These are phyloP conservation scores for Heterodera schachtii DNA, from an alignment of 1,140 invertebrate genomes.

Conservation along the genomic window DNA sequence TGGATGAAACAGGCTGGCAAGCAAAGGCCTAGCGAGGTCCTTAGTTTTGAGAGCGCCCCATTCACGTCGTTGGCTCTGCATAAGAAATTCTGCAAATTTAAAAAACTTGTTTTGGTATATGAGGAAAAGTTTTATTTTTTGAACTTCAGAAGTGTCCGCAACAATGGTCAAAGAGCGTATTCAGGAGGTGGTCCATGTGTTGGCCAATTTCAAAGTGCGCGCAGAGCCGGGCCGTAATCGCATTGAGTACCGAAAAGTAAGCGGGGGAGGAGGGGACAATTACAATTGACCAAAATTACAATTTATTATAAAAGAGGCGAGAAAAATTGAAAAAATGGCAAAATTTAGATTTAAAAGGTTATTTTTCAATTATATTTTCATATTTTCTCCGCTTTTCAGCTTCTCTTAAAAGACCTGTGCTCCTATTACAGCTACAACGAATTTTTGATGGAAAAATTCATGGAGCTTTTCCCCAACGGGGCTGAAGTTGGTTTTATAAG, in stretches of 20 bases:
- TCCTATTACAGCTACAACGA: conserved; percentile 84
- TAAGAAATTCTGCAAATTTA: no score
- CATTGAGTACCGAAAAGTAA: conserved; percentile 74
- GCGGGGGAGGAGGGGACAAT: no score
- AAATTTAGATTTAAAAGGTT: no score
- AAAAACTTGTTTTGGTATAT: no score
- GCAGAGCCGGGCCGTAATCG: conserved; percentile 77
- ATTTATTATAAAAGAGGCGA: no score
- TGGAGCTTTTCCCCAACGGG: conserved; percentile 82
- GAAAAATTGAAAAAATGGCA: no score
- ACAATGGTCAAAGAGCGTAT: conserved; percentile 79
- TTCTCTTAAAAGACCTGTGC: conserved; percentile 81
- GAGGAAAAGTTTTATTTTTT: no score
- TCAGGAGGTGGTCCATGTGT: conserved; percentile 77
- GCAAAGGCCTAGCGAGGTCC: no score
- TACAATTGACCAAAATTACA: no score
- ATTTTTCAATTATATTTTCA: conserved; percentile 20
- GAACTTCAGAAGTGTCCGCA: neutral
- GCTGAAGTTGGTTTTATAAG: conserved; percentile 49
- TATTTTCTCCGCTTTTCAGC: conserved; percentile 62
- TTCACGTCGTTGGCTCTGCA: no score
- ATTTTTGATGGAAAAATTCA: conserved; percentile 89
- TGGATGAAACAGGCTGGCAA: no score
- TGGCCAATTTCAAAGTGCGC: conserved; percentile 84
- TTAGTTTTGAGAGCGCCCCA: no score